Base-by-base conservation (phyloP, 1,140 invertebrate genomes). In the Agrilus planipennis region DNA sequence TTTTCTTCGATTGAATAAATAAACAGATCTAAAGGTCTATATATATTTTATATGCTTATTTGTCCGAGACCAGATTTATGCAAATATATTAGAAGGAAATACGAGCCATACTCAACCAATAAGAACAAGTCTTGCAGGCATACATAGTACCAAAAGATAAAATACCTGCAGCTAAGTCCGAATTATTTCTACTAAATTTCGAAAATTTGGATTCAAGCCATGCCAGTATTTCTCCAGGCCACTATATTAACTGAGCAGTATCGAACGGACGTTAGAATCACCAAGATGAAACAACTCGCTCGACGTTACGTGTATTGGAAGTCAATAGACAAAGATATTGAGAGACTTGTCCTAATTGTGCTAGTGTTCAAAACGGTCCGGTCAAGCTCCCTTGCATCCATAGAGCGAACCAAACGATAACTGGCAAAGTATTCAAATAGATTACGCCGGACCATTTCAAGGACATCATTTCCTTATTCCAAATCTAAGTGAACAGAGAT, bases 401-500 rank as follows among this genome's bases (percentile, higher is more conserved):
- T 58, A 50, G 56, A 49, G 48, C 2, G 14, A 35, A 40, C 48
- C 57, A 28, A 34, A 22, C 11, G 20, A 39, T 7, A 48, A 47
- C 23, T 60, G 53, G 50, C 23, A 55, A 31, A 5, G 45, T 1
- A 25, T 39, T 30, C 23, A 49, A 22, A 46, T 47, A 2, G 55
- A 57, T 39, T 56, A 54, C 43, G 42, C 49, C 3, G 48, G 46
- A 9, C 51, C 45, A 12, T 50, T 36, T 21, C 39, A 18, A 15
- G 43, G 34, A 7, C 5, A 55, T 29, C 38, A 40, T 30, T 31
- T 41, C 15, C 15, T 41, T 17, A 72, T 39, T 55, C 63, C 1
- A 57, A 53, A 42, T 64, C 62, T 1, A 70, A 70, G 44, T 72
- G 65, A 65, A 44, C 51, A 1, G 47, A 55, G 29, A 46, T 53